Evolutionary conservation across 2,888 invertebrate species (phyloP).

Genomic region (Harpalus rufipes): DNA sequence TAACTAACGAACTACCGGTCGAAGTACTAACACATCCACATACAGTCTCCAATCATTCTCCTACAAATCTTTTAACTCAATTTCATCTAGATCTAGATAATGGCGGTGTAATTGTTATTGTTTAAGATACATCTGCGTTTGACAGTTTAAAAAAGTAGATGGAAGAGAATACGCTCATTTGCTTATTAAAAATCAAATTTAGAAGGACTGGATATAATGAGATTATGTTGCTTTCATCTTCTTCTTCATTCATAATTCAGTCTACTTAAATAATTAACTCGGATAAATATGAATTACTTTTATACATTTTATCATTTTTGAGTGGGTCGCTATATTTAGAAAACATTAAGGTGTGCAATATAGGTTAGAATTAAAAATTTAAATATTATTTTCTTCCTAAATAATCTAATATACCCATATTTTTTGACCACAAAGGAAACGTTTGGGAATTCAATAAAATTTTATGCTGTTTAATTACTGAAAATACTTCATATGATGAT

Average conservation of each 20-base stretch:
- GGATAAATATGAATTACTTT: not conserved
- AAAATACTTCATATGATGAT: not conserved
- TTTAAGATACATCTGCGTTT: not conserved
- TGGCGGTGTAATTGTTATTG: not conserved
- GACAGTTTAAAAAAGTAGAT: not conserved
- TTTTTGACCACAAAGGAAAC: no score
- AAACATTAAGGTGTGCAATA: no score
- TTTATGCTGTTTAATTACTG: not conserved
- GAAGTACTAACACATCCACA: not conserved
- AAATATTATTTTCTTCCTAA: no score
- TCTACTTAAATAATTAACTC: not conserved
- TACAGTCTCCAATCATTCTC: not conserved
- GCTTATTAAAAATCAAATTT: not conserved
- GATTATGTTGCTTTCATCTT: not conserved
- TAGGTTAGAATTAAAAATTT: no score
- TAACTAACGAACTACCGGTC: slow-evolving; percentile 54
- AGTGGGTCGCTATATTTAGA: not conserved
- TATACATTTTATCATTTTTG: not conserved
- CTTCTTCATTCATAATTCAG: not conserved
- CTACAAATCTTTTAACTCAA: slow-evolving; percentile 30
- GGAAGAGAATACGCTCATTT: not conserved
- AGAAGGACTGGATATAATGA: not conserved
- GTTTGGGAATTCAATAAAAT: no score
- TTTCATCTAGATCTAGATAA: slow-evolving; percentile 12
- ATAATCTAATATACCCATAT: no score